These are phyloP conservation scores for Dipus sagitta DNA, from an alignment of 2,797 vertebrate genomes.

Conservation along the genomic window DNA sequence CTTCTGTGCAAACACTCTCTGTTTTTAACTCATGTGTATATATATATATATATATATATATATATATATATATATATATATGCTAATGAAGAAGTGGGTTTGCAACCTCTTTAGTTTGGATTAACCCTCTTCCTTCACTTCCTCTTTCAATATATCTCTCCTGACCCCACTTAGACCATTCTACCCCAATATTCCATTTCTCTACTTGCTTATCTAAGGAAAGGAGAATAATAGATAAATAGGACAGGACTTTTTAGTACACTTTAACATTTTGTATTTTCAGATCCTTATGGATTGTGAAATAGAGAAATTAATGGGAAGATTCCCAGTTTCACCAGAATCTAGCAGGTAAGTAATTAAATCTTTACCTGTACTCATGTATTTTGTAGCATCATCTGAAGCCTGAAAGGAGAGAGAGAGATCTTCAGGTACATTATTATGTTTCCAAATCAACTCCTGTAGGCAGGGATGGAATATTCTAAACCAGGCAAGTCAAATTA, in stretches of 20 bases:
- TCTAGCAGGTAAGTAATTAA: not conserved
- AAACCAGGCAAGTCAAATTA: conserved; percentile 67
- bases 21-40: no score
- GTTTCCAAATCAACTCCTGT: conserved; percentile 55
- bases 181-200: no score
- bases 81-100: no score
- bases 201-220: no score
- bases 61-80: no score
- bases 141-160: no score
- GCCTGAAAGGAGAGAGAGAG: conserved; percentile 39
- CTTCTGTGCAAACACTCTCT: no score
- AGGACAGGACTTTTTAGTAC: not conserved
- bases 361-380: not conserved
- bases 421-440: conserved; percentile 10
- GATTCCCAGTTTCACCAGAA: not conserved
- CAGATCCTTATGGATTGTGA: not conserved
- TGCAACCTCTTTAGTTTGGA: no score
- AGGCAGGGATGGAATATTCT: conserved; percentile 29
- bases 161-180: no score
- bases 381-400: conserved; percentile 53
- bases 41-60: no score
- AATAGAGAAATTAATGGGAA: not conserved
- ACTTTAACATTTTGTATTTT: not conserved
- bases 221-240: no score
- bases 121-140: no score